Evolutionary conservation across 2,797 vertebrate genomes (phyloP).

Genomic region (Nothura maculosa): DNA sequence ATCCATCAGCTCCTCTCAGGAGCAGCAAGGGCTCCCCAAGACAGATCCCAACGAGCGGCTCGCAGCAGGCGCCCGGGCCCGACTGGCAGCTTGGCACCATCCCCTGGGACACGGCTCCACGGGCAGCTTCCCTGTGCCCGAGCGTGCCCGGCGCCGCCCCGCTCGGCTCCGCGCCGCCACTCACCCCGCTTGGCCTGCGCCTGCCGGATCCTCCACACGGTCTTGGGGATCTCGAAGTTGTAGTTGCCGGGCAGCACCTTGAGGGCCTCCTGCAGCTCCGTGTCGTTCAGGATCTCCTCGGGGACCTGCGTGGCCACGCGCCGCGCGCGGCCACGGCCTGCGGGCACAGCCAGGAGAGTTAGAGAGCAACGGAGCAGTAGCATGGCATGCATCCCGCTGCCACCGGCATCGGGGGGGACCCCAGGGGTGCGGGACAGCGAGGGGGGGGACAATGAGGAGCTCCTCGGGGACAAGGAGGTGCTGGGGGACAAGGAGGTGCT

Average conservation of each 20-base stretch:
- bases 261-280: slow-evolving; percentile 86
- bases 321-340: slow-evolving; percentile 81
- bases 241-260: slow-evolving; percentile 91
- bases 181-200: slow-evolving; percentile 91
- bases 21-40: not conserved
- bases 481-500: no score
- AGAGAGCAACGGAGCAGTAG: rapidly evolving
- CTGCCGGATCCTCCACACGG: slow-evolving; percentile 93
- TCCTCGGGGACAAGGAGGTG: no score
- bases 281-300: slow-evolving; percentile 89
- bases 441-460: no score
- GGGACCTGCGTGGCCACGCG: slow-evolving; percentile 92
- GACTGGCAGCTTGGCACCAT: not conserved
- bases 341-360: not conserved
- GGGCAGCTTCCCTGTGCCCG: not conserved
- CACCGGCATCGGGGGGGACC: no score
- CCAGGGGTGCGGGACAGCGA: no score
- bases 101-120: not conserved
- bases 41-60: not conserved
- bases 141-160: no score
- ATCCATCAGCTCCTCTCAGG: slow-evolving; percentile 12
- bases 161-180: not conserved
- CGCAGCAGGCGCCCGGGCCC: no score
- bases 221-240: slow-evolving; percentile 98
- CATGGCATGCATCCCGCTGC: rapidly evolving